Evolutionary conservation across 2,888 invertebrate genomes (phyloP).

Genomic region (Thysanoteuthis rhombus): DNA sequence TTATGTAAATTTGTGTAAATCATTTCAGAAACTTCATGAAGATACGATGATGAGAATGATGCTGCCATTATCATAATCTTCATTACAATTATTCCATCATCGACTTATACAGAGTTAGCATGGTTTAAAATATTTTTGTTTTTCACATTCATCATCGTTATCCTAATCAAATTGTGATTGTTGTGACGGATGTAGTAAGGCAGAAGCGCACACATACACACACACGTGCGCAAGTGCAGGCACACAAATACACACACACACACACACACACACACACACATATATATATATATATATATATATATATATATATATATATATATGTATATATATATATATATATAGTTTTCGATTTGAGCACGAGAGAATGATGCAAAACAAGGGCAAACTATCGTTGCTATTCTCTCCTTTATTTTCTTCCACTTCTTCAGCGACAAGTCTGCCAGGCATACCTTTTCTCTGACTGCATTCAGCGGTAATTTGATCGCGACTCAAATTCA

Average conservation of each 20-base stretch:
- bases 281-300: conserved; percentile 12
- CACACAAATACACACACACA: background rate
- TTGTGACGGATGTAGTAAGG: no score
- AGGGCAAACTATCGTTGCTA: background rate
- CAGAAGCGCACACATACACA: no score
- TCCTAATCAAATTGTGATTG: no score
- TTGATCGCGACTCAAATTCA: background rate
- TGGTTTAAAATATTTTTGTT: no score
- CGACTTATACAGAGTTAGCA: no score
- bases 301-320: background rate
- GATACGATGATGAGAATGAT: no score
- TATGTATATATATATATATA: conserved; percentile 12
- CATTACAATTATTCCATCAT: no score
- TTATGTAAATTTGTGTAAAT: no score
- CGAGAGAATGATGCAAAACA: background rate
- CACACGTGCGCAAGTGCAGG: background rate
- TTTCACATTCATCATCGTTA: no score
- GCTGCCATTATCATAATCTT: no score
- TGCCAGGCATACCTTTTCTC: background rate
- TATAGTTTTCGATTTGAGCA: background rate
- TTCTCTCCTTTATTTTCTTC: background rate
- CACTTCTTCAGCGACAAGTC: background rate
- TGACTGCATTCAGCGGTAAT: background rate
- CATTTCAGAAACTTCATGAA: no score
- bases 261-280: background rate